A percentile compares a stretch with the other conserved stretches of the same genome.
phyloP scores from a whole-genome alignment of 2,113 vertebrate species.

The Mirza zaza region DNA sequence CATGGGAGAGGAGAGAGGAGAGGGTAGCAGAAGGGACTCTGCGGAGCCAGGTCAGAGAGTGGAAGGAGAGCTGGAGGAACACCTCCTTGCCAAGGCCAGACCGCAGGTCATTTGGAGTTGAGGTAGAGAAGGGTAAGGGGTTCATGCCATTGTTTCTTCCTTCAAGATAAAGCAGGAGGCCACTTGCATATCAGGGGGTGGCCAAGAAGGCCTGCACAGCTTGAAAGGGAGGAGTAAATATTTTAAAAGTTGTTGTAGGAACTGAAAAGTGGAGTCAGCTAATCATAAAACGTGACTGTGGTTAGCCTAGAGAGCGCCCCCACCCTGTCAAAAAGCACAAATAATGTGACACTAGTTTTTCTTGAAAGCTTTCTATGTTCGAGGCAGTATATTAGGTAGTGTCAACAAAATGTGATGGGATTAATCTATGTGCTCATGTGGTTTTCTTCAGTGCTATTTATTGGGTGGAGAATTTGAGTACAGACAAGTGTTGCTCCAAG shows the following conservation, averaged over 20 bases:
- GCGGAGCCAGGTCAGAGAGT: background rate
- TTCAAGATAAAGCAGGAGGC: background rate
- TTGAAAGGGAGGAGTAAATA: background rate
- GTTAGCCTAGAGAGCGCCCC: background rate
- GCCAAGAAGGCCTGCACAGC: background rate
- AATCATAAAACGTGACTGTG: background rate
- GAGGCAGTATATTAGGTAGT: background rate
- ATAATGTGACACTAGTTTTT: background rate
- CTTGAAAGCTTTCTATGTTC: background rate
- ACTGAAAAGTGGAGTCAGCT: background rate
- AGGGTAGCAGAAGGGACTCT: background rate
- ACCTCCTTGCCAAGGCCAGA: background rate
- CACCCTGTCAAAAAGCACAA: background rate
- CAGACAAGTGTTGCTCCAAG: background rate
- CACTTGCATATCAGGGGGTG: accelerated
- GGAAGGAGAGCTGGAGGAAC: background rate
- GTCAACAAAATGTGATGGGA: background rate
- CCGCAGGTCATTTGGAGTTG: background rate
- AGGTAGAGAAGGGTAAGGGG: background rate
- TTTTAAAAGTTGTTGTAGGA: background rate
- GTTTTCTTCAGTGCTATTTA: background rate
- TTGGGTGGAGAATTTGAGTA: background rate
- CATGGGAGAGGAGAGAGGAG: background rate
- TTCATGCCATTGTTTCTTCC: background rate
- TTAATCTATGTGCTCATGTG: background rate